A percentile compares a stretch with the other conserved stretches of the same genome.
phyloP scores from a whole-genome alignment of 1,140 invertebrate species.

The Archegozetes longisetosus region DNA sequence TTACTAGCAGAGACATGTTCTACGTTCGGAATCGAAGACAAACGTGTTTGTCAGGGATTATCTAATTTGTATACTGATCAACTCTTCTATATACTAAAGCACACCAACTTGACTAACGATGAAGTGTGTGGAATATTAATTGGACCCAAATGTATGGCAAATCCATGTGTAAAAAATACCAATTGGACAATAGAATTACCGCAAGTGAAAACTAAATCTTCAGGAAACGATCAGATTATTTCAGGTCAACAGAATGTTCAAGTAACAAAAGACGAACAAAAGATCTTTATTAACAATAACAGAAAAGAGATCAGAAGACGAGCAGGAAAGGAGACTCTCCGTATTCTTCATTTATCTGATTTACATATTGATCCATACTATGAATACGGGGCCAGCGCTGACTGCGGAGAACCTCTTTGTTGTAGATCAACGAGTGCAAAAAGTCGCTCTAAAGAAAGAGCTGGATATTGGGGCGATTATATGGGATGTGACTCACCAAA shows the following conservation, averaged over 20 bases:
- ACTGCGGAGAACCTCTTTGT: slow-evolving; percentile 74
- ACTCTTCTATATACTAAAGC: slow-evolving; percentile 1
- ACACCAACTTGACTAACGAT: background rate
- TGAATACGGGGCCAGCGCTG: slow-evolving; percentile 68
- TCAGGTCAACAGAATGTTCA: background rate
- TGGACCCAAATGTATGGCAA: background rate
- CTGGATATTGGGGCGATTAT: slow-evolving; percentile 81
- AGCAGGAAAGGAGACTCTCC: slow-evolving; percentile 31
- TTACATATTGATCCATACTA: slow-evolving; percentile 86
- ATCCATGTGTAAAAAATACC: background rate
- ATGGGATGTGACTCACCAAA: slow-evolving; percentile 75
- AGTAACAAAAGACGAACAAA: background rate
- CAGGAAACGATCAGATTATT: too few relatives aligned
- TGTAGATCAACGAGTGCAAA: slow-evolving; percentile 38
- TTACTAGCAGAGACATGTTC: background rate
- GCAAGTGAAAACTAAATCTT: too few relatives aligned
- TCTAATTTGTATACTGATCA: slow-evolving; percentile 8
- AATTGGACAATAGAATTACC: background rate
- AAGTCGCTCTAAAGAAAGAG: slow-evolving; percentile 47
- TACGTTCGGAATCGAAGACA: slow-evolving; percentile 3
- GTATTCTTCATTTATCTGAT: slow-evolving; percentile 79
- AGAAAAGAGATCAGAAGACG: background rate
- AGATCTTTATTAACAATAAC: background rate
- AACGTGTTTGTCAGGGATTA: background rate
- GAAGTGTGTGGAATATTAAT: slow-evolving; percentile 10